Percentiles rank a stretch among this genome's conserved stretches.
phyloP scores from a whole-genome alignment of 2,113 vertebrate genomes.

The Hemicordylus capensis region DNA sequence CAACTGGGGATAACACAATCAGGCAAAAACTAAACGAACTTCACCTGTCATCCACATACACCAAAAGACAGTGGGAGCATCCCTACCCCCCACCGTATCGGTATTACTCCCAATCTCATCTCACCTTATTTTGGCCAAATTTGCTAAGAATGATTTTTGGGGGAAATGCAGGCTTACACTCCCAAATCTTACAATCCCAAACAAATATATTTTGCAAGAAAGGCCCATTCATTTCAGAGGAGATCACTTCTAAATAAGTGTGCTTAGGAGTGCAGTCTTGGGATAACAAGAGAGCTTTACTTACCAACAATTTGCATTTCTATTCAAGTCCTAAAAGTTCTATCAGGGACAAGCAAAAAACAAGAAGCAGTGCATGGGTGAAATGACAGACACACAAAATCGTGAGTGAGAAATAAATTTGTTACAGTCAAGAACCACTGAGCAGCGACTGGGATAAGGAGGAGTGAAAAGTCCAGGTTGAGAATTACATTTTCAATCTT shows the following conservation, averaged over 20 bases:
- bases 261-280: slow-evolving; percentile 54
- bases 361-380: background rate
- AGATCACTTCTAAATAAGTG: accelerated
- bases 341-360: slow-evolving; percentile 44
- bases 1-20: slow-evolving; percentile 55
- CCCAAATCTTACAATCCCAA: background rate
- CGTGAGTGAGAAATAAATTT: slow-evolving; percentile 29
- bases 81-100: slow-evolving; percentile 16
- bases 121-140: slow-evolving; percentile 39
- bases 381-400: background rate
- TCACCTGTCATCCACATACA: slow-evolving; percentile 59
- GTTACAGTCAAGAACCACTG: slow-evolving; percentile 14
- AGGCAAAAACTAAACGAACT: slow-evolving; percentile 67
- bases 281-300: slow-evolving; percentile 18
- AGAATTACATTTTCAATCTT: slow-evolving; percentile 64
- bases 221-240: background rate
- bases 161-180: background rate
- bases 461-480: slow-evolving; percentile 45
- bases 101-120: slow-evolving; percentile 47
- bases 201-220: background rate
- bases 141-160: background rate
- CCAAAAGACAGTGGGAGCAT: slow-evolving; percentile 49
- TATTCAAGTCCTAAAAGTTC: slow-evolving; percentile 44
- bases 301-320: background rate
- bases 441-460: background rate